Evolutionary conservation across 2,797 vertebrate genomes (phyloP).

Genomic region (Pipistrellus pipistrellus): DNA sequence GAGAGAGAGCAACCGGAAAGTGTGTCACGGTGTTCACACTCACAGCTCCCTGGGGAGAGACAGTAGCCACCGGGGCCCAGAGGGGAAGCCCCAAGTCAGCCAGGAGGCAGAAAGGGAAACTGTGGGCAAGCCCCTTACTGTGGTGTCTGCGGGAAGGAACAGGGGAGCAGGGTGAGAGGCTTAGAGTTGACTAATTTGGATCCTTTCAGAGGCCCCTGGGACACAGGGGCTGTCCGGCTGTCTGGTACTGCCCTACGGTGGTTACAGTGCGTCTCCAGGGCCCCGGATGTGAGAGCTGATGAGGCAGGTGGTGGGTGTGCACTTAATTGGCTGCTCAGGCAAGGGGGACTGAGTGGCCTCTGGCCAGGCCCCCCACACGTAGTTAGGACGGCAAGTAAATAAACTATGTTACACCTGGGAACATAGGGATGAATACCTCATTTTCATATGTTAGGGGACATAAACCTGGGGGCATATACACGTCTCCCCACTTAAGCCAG

Average conservation of each 20-base stretch:
- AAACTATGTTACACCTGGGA: neutral
- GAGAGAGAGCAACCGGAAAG: neutral
- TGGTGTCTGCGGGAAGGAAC: neutral
- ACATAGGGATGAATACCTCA: neutral
- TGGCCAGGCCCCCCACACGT: neutral
- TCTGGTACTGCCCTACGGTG: neutral
- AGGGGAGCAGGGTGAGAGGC: neutral
- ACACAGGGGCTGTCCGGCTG: neutral
- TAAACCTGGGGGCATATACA: neutral
- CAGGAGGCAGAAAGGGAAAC: neutral
- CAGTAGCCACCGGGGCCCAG: neutral
- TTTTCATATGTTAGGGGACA: constrained; percentile 12
- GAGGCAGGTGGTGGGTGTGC: neutral
- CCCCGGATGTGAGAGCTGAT: neutral
- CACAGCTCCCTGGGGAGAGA: neutral
- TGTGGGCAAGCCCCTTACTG: neutral
- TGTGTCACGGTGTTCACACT: neutral
- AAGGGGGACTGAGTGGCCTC: neutral
- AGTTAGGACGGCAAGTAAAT: neutral
- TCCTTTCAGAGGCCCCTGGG: neutral
- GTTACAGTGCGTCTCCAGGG: neutral
- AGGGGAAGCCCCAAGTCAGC: neutral
- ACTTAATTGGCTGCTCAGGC: neutral
- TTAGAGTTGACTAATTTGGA: neutral
- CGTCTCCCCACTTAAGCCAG: neutral